Evolutionary conservation across 2,888 invertebrate genomes (phyloP).

Genomic region (Brachynemurus nebulosus): DNA sequence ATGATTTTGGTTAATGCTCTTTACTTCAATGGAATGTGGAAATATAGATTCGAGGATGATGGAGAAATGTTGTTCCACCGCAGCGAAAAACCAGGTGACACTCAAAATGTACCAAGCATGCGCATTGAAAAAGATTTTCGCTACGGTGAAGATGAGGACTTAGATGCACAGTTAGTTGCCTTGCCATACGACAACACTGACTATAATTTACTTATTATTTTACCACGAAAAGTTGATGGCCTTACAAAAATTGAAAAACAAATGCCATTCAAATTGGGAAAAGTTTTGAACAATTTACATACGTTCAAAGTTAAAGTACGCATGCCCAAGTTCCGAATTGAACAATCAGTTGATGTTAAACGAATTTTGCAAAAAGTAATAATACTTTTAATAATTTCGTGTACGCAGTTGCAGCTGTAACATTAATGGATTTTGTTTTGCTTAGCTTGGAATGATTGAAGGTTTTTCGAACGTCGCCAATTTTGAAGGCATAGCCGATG

Average conservation of each 20-base stretch:
- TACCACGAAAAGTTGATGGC: slow-evolving; percentile 17
- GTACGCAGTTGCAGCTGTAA: too few species aligned
- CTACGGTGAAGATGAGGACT: slow-evolving; percentile 22
- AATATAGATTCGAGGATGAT: not conserved
- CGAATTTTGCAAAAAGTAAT: slow-evolving; percentile 43
- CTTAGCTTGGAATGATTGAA: slow-evolving; percentile 18
- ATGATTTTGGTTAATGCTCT: slow-evolving; percentile 27
- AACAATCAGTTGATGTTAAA: slow-evolving; percentile 32
- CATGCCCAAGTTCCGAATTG: slow-evolving; percentile 20
- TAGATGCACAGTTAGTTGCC: slow-evolving; percentile 25
- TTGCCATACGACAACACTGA: slow-evolving; percentile 20
- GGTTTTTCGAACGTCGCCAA: slow-evolving; percentile 12
- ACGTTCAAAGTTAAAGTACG: slow-evolving; percentile 13
- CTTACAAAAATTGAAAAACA: slow-evolving; percentile 14
- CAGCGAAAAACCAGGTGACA: slow-evolving; percentile 17
- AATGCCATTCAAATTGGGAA: slow-evolving; percentile 12
- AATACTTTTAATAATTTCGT: too few species aligned
- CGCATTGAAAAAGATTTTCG: slow-evolving; percentile 18
- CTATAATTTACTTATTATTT: slow-evolving; percentile 18
- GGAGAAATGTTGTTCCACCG: slow-evolving; percentile 19
- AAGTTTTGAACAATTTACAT: slow-evolving; percentile 7
- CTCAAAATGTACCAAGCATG: slow-evolving; percentile 28
- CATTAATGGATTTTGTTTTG: not conserved
- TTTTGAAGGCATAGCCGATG: not conserved
- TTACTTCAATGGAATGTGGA: slow-evolving; percentile 27